Conservation (phyloP, 1,140 invertebrate genomes). For the Bombus soroeensis region DNA sequence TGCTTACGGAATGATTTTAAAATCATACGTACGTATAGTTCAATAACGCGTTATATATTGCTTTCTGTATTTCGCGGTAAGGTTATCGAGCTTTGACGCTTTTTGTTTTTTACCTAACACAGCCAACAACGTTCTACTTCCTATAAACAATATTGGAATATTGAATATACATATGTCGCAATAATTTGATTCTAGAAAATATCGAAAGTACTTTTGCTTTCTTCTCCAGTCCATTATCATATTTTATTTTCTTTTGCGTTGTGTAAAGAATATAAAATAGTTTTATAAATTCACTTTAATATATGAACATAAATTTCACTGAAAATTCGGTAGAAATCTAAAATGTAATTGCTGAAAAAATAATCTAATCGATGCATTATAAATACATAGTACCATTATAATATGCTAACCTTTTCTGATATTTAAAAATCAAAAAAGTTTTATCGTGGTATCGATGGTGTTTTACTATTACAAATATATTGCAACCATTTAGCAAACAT, state of each 20-base stretch:
- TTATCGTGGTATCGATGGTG: background rate
- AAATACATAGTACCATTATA: background rate
- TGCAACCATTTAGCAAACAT: background rate
- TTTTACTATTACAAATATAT: background rate
- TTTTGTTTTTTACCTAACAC: background rate
- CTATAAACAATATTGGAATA: background rate
- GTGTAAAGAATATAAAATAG: too few relatives aligned
- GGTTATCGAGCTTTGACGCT: background rate
- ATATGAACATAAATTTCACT: background rate
- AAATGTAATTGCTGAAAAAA: background rate
- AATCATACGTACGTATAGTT: background rate
- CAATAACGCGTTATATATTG: too few relatives aligned
- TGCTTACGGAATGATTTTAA: background rate
- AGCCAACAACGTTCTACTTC: background rate
- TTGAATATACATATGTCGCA: background rate
- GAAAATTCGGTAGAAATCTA: background rate
- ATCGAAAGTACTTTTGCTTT: constrained; percentile 11
- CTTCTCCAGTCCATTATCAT: background rate
- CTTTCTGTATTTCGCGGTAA: background rate
- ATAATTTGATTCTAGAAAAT: background rate
- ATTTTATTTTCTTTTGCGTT: too few relatives aligned
- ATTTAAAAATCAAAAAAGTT: background rate
- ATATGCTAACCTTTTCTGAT: background rate
- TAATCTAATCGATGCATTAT: background rate
- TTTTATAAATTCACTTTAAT: background rate